Base-by-base conservation (phyloP, 1,140 invertebrate genomes). In the Polypedilum vanderplanki region DNA sequence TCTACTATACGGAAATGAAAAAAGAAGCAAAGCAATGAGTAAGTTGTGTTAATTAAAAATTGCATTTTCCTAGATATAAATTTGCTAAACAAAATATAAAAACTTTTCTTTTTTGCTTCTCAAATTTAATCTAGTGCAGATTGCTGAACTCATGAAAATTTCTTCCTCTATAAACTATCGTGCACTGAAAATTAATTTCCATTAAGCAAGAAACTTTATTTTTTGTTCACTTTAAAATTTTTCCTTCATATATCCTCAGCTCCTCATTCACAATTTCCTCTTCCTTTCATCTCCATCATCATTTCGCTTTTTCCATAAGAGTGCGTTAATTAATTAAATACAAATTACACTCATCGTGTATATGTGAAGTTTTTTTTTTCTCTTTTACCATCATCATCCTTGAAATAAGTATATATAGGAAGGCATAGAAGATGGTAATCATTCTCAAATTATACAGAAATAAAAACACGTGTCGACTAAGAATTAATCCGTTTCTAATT, bases 321-420 rank as follows among this genome's bases (percentile, higher is more conserved):
- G 18, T 70, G 20, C 65, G 17, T 70, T 70, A 70, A 70, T 70
- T 70, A 70, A 70, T 70, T 70, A 70, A 70, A 70, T 70, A 20
- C 65, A 20, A 22, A 70, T 70, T 70, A 18, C 15, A 12, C n/a
- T 57, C 46, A 33, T 33, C 24, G 24, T n/a, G n/a, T 33, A 33
- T 33, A 33, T 33, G 24, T 33, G 24, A 33, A 33, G 5, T 33
- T 33, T 3, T 57, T 57, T 46, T 57, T 15, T 15, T 12, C 46
- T 57, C 15, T 57, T 12, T n/a, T 57, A 12, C n/a, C 46, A 46
- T 57, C 46, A 57, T 33, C 24, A 57, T 15, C 12, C 46, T 33
- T 33, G 5, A 33, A 3, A 33, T 33, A 5, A 33, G 24, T 57
- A 4, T 57, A 57, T n/a, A 57, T 57, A 57, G 10, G 46, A 15